phyloP scores from a whole-genome alignment of 92 coral and sea anemone species.

The Epizoanthus rinbou region DNA sequence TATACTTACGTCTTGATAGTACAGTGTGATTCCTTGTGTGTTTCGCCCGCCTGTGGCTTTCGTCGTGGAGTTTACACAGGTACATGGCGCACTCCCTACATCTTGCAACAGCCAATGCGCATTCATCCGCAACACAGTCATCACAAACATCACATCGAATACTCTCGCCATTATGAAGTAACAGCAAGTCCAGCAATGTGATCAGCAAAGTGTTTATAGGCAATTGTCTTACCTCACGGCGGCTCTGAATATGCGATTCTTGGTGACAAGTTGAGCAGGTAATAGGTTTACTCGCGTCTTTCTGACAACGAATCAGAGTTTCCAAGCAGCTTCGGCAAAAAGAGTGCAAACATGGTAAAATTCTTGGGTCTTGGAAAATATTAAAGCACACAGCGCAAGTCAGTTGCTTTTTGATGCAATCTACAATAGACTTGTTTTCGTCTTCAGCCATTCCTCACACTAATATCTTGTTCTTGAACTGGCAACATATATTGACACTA shows the following conservation, averaged over 20 bases:
- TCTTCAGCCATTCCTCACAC: neutral
- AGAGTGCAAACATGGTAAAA: conserved; percentile 68
- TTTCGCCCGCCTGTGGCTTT: conserved; percentile 65
- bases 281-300: conserved; percentile 27
- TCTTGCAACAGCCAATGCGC: conserved; percentile 48
- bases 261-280: conserved; percentile 58
- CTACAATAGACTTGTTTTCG: conserved; percentile 40
- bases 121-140: conserved; percentile 30
- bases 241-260: conserved; percentile 47
- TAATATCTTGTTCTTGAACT: neutral
- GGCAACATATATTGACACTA: neutral
- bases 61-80: conserved; percentile 61
- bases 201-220: conserved; percentile 63
- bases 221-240: conserved; percentile 43
- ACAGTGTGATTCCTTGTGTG: conserved; percentile 55
- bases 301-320: conserved; percentile 45
- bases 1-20: conserved; percentile 44
- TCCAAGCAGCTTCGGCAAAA: conserved; percentile 67
- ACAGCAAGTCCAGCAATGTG: conserved; percentile 60
- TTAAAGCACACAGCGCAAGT: conserved; percentile 54
- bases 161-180: conserved; percentile 51
- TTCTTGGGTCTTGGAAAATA: conserved; percentile 57
- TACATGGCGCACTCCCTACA: conserved; percentile 69
- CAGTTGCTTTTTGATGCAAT: conserved; percentile 53
- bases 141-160: conserved; percentile 67